Conservation (phyloP, 2,113 vertebrate species). For the Laticauda laticaudata region DNA sequence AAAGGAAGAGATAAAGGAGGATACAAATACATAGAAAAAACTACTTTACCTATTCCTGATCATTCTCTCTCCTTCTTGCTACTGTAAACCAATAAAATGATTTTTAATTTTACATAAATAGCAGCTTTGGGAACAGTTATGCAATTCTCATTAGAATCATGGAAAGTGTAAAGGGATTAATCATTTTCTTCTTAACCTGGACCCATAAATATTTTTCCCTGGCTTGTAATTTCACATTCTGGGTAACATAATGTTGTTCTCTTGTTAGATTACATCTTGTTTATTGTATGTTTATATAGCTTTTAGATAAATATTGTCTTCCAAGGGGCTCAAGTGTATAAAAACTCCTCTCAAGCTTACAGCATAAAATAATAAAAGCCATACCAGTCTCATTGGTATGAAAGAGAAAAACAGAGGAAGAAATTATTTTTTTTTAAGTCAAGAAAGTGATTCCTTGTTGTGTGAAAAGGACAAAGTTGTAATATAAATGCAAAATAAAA, state of each 20-base stretch:
- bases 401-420: background rate
- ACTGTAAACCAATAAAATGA: background rate
- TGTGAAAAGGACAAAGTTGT: background rate
- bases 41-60: background rate
- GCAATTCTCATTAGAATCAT: background rate
- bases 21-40: background rate
- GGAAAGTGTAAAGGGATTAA: background rate
- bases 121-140: background rate
- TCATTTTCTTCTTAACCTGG: background rate
- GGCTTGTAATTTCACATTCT: background rate
- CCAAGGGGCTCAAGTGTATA: background rate
- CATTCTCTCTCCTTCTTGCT: background rate
- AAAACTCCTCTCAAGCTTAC: background rate
- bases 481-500: background rate
- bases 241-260: background rate
- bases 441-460: background rate
- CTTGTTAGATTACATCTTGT: background rate
- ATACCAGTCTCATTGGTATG: background rate
- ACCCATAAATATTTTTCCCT: background rate
- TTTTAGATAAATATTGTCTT: background rate
- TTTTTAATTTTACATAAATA: background rate
- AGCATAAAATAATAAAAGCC: background rate
- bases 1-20: background rate
- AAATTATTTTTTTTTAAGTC: background rate
- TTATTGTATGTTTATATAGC: background rate